Evolutionary conservation across 1,140 invertebrate species (phyloP).

Genomic region (Platyura marginata): DNA sequence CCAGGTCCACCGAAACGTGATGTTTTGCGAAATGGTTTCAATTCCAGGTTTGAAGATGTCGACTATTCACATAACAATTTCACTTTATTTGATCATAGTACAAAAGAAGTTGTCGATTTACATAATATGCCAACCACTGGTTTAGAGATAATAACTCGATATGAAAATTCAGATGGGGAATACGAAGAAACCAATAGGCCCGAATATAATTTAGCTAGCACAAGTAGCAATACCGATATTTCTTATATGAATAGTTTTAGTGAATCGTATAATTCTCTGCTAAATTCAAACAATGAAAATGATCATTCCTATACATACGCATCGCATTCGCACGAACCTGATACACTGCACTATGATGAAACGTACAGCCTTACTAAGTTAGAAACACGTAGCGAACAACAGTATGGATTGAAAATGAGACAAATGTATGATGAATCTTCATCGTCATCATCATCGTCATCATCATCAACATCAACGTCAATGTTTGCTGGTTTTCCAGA

Average conservation of each 20-base stretch:
- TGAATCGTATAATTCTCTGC: constrained; percentile 19
- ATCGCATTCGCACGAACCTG: not conserved
- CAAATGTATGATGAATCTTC: too few relatives aligned
- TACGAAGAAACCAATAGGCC: not conserved
- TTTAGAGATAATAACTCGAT: not conserved
- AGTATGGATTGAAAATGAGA: too few relatives aligned
- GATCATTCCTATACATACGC: constrained; percentile 1
- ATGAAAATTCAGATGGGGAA: not conserved
- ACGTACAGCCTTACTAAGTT: constrained; percentile 20
- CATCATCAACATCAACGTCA: not conserved
- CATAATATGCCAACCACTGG: not conserved
- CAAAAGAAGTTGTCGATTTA: not conserved
- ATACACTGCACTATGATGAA: constrained; percentile 8
- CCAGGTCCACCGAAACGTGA: constrained; percentile 46
- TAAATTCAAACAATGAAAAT: constrained; percentile 9
- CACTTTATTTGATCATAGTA: not conserved
- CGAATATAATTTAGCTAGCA: not conserved
- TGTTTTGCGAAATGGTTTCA: constrained; percentile 1
- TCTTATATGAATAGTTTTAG: constrained; percentile 14
- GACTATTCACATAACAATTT: too few relatives aligned
- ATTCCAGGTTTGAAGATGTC: too few relatives aligned
- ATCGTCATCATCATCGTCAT: too few relatives aligned
- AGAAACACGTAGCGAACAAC: constrained; percentile 17
- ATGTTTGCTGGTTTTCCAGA: not conserved
- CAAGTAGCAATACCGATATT: not conserved